Evolutionary conservation across 2,888 invertebrate genomes (phyloP).

Genomic region (Hylaea fasciaria): DNA sequence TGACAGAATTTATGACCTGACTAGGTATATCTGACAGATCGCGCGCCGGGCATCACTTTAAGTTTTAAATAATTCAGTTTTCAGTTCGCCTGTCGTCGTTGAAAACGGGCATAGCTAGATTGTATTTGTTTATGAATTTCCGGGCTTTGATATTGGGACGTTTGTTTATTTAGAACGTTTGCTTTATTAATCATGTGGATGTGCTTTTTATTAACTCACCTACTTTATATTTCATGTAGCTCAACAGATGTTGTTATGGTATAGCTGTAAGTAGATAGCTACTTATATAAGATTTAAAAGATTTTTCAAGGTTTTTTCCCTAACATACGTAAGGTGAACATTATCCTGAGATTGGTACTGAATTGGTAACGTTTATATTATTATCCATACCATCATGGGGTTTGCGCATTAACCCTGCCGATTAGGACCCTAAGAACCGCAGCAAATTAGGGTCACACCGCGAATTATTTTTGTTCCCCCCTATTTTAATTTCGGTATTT

Average conservation of each 20-base stretch:
- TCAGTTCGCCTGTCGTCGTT: slow-evolving; percentile 4
- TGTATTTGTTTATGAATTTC: not conserved
- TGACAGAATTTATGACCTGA: too few species aligned
- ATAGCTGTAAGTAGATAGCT: too few species aligned
- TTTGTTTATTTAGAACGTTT: not conserved
- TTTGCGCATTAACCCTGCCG: not conserved
- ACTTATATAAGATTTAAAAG: not conserved
- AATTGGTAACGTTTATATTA: not conserved
- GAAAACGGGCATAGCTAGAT: not conserved
- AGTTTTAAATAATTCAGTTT: slow-evolving; percentile 20
- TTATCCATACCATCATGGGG: not conserved
- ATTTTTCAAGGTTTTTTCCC: not conserved
- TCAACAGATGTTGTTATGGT: not conserved
- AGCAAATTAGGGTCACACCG: slow-evolving; percentile 1
- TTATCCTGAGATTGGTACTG: not conserved
- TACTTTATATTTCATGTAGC: not conserved
- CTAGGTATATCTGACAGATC: not conserved
- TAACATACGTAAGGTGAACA: not conserved
- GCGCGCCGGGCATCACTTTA: slow-evolving; percentile 6
- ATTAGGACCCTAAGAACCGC: slow-evolving; percentile 5
- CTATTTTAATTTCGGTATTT: not conserved
- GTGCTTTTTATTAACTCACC: not conserved
- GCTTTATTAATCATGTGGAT: not conserved
- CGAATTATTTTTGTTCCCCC: not conserved
- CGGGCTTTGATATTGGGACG: not conserved